These are phyloP conservation scores for Trogon melanurus DNA, from an alignment of 2,113 vertebrate genomes.

Conservation along the genomic window DNA sequence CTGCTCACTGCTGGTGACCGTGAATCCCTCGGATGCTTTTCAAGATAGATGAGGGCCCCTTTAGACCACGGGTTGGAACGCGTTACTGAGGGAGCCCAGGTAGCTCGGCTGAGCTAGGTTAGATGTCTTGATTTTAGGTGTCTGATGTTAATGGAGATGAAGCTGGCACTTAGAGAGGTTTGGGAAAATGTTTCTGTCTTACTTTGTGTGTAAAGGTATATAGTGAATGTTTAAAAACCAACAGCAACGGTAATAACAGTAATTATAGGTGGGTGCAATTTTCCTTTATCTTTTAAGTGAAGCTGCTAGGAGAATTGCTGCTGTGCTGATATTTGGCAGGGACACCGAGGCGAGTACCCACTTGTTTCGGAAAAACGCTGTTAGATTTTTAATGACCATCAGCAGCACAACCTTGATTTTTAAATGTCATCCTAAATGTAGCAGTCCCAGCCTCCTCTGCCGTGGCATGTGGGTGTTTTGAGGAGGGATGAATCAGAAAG, in stretches of 20 bases:
- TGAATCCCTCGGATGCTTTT: neutral
- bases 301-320: conserved; percentile 3
- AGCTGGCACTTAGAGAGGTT: neutral
- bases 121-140: neutral
- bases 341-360: neutral
- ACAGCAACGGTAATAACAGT: neutral
- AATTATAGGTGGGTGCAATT: conserved; percentile 18
- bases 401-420: conserved; percentile 56
- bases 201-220: neutral
- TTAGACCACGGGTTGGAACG: neutral
- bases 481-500: conserved; percentile 58
- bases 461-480: neutral
- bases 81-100: neutral
- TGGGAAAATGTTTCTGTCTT: neutral
- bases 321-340: conserved; percentile 42
- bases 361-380: conserved; percentile 32
- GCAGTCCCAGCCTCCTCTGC: conserved; percentile 52
- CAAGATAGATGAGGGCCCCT: neutral
- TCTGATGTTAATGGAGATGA: neutral
- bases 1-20: neutral
- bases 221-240: neutral
- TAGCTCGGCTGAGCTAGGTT: neutral
- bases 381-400: conserved; percentile 63
- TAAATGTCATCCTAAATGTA: conserved; percentile 65
- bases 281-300: conserved; percentile 17